phyloP scores from a whole-genome alignment of 2,888 invertebrate species.

The Dolichomitus sp. region DNA sequence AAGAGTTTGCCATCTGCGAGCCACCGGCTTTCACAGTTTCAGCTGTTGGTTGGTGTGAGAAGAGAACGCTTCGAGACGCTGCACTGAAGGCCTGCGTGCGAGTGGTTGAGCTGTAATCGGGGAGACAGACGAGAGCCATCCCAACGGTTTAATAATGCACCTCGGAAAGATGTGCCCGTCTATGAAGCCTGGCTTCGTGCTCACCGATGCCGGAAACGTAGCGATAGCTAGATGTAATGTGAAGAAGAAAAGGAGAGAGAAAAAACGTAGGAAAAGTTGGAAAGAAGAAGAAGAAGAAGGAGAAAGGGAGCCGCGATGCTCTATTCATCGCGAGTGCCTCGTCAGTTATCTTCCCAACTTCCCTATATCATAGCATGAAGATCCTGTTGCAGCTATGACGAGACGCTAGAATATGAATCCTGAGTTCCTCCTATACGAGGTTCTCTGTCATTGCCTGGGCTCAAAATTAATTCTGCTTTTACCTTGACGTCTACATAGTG shows the following conservation, averaged over 20 bases:
- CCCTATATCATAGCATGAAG: conserved; percentile 1
- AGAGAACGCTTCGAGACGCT: conserved; percentile 9
- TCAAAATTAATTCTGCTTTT: conserved; percentile 19
- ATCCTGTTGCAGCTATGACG: conserved; percentile 28
- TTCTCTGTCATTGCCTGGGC: neutral
- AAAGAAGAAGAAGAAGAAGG: conserved; percentile 15
- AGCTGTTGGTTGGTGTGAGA: conserved; percentile 17
- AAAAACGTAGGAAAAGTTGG: conserved; percentile 15
- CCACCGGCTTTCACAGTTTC: conserved; percentile 6
- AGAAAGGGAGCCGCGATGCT: neutral
- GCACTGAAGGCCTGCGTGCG: neutral
- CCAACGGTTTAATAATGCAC: conserved; percentile 64
- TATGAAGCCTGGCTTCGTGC: conserved; percentile 38
- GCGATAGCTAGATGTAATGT: conserved; percentile 26
- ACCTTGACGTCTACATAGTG: neutral
- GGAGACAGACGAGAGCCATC: conserved; percentile 49
- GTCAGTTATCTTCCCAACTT: conserved; percentile 3
- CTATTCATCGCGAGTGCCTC: conserved; percentile 12
- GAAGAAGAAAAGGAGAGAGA: conserved; percentile 3
- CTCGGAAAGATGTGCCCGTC: conserved; percentile 28
- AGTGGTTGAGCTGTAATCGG: conserved; percentile 40
- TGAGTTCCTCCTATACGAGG: neutral
- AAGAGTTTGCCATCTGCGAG: conserved; percentile 24
- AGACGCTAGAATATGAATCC: conserved; percentile 18
- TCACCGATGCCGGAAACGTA: conserved; percentile 24